These are phyloP conservation scores for Corapipo altera DNA, from an alignment of 2,113 vertebrate genomes.

Conservation along the genomic window DNA sequence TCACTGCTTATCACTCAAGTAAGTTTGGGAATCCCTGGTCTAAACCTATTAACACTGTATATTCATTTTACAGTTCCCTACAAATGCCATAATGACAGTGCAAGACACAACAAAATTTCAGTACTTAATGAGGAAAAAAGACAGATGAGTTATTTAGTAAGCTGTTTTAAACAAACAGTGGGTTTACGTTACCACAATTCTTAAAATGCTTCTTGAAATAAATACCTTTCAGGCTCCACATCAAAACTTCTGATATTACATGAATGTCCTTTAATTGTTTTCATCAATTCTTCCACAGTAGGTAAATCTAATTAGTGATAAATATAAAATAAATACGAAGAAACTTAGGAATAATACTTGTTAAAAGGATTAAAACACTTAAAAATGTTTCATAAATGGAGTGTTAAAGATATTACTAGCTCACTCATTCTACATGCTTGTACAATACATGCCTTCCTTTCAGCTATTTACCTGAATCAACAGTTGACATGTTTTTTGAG, in stretches of 20 bases:
- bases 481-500: constrained; percentile 63
- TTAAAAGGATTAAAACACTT: not conserved
- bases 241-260: constrained; percentile 61
- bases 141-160: not conserved
- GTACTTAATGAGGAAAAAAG: not conserved
- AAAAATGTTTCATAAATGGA: not conserved
- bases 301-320: constrained; percentile 77
- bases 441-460: not conserved
- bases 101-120: not conserved
- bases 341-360: not conserved
- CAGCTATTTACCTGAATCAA: constrained; percentile 74
- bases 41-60: not conserved
- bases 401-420: not conserved
- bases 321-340: not conserved
- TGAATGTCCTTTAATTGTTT: constrained; percentile 77
- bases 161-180: not conserved
- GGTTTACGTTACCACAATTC: not conserved
- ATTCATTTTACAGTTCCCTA: not conserved
- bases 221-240: constrained; percentile 76
- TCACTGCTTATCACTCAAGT: not conserved
- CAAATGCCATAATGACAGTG: not conserved
- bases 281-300: constrained; percentile 92
- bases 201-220: not conserved
- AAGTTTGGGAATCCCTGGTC: not conserved
- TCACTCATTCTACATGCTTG: not conserved